Base-by-base conservation (phyloP, 2,113 vertebrate genomes). In the Pelobates fuscus region DNA sequence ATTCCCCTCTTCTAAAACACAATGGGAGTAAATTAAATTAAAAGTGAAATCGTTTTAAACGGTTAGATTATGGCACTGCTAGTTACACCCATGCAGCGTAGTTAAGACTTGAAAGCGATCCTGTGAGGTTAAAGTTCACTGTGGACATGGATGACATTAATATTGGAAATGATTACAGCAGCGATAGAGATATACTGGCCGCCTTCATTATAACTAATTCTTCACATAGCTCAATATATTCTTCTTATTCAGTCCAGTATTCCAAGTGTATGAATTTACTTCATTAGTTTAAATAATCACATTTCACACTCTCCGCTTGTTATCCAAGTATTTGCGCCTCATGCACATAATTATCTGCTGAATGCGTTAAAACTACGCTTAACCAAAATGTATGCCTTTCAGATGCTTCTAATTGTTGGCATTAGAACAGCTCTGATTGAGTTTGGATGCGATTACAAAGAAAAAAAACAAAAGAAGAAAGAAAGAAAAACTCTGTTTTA, bases 401-500 rank as follows among this genome's bases (percentile, higher is more conserved):
- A 49, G 69, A 61, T 71, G 69, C 58, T 21, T 62, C 57, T 62
- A 26, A 71, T 62, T 62, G 46, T 26, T 24, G 62, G 46, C 58
- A 71, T 71, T 41, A 41, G 7, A 62, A 49, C 59, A 41, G 69
- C 30, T 46, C 43, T 21, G 49, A 61, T 71, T 46, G 69, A 17
- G 69, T 71, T 71, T 8, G 55, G n/a, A 46, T 20, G 68, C 68
- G 27, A 58, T 70, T 70, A 70, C 44, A 70, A 70, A 41, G 37
- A 41, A 41, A 12, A 41, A 41, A 12, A 41, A 41, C 7, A 41
- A 41, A 2, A 41, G 14, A 41, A 41, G 14, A 41, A 2, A 41
- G 14, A 12, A 41, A 41, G 37, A 41, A 70, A 44, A 37, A 37
- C 41, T 70, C 55, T 70, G 49, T 75, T 75, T 89, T 82, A 84